phyloP scores from a whole-genome alignment of 2,113 vertebrate species.

The Orthonyx spaldingii region DNA sequence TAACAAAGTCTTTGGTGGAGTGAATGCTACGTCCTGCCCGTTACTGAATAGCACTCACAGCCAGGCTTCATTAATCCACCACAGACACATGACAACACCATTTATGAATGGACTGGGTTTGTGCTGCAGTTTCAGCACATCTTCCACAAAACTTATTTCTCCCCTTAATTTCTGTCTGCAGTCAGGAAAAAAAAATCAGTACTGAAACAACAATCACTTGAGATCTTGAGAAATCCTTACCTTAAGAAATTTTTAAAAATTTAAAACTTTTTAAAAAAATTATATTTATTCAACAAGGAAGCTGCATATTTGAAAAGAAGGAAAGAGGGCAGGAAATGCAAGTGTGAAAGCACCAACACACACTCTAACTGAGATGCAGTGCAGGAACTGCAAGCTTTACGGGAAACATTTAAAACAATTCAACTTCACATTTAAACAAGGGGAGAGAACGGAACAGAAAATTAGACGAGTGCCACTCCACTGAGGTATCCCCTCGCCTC shows the following conservation, averaged over 20 bases:
- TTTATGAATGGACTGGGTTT: neutral
- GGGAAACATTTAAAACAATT: neutral
- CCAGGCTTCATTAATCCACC: conserved; percentile 7
- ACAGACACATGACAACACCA: neutral
- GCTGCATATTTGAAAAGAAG: neutral
- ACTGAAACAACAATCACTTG: neutral
- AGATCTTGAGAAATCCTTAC: neutral
- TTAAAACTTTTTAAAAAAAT: neutral
- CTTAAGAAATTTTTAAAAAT: neutral
- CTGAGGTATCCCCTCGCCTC: neutral
- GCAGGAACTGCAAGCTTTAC: neutral
- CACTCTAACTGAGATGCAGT: neutral
- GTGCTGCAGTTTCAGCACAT: neutral
- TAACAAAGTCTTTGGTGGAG: neutral
- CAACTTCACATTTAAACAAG: conserved; percentile 22
- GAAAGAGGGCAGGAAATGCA: neutral
- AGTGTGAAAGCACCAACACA: neutral
- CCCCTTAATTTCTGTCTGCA: neutral
- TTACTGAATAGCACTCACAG: neutral
- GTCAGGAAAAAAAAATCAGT: neutral
- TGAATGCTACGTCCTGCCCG: neutral
- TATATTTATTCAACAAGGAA: neutral
- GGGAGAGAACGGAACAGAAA: conserved; percentile 14
- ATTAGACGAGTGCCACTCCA: neutral
- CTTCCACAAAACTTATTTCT: neutral